A percentile compares a stretch with the other conserved stretches of the same genome.
These are phyloP conservation scores for Petrocephalus sullivani DNA, from an alignment of 2,797 vertebrate species.

Conservation along the genomic window DNA sequence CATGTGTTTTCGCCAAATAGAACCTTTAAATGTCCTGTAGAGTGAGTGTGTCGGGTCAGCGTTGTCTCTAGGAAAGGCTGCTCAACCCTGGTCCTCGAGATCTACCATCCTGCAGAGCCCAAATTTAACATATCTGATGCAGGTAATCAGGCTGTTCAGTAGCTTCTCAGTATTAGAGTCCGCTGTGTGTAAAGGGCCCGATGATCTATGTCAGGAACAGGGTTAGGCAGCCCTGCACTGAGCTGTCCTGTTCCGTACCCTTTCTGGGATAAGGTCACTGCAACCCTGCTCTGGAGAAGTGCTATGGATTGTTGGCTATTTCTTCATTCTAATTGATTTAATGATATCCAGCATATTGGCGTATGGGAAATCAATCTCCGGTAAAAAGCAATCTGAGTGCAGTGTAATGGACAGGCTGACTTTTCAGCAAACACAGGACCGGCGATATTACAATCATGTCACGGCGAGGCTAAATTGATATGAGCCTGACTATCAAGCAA, in stretches of 20 bases:
- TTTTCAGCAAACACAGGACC: neutral
- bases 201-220: neutral
- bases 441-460: neutral
- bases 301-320: neutral
- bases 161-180: neutral
- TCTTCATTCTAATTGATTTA: neutral
- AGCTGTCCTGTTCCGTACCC: neutral
- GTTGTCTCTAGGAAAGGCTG: neutral
- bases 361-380: neutral
- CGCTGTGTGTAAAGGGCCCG: neutral
- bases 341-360: neutral
- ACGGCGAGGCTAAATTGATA: neutral
- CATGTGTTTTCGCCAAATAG: neutral
- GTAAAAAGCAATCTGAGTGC: neutral
- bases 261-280: neutral
- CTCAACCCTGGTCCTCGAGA: neutral
- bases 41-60: neutral
- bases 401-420: neutral
- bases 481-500: neutral
- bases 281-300: neutral
- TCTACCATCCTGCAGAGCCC: neutral
- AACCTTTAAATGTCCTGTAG: neutral
- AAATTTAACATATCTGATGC: neutral
- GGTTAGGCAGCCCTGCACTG: neutral
- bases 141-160: neutral